Percentiles rank a stretch among this genome's conserved stretches.
These are phyloP conservation scores for Saguinus midas DNA, from an alignment of 2,113 vertebrate species.

Conservation along the genomic window DNA sequence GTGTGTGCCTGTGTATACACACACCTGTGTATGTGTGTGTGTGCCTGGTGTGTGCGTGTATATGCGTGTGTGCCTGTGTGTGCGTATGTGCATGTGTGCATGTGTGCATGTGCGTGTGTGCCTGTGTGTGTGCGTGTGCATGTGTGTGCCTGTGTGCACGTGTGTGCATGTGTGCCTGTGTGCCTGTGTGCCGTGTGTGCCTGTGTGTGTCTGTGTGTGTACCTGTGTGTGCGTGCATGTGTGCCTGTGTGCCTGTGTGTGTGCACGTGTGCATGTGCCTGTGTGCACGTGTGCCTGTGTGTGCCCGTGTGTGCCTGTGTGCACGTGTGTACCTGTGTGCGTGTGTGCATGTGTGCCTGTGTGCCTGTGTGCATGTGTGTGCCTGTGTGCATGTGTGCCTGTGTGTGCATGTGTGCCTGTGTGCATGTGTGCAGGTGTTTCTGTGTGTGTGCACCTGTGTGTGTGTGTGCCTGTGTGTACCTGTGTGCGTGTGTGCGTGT, in stretches of 20 bases:
- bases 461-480: rapidly evolving
- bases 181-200: too few relatives aligned
- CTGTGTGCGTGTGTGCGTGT: rapidly evolving
- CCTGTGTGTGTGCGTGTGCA: rapidly evolving
- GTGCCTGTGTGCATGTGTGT: rapidly evolving
- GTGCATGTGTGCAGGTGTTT: rapidly evolving
- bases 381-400: too few relatives aligned
- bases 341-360: too few relatives aligned
- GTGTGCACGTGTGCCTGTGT: too few relatives aligned
- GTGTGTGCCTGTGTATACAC: not conserved
- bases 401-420: too few relatives aligned
- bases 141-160: not conserved
- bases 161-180: too few relatives aligned
- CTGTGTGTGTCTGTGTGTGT: too few relatives aligned
- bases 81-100: rapidly evolving
- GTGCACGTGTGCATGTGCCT: rapidly evolving
- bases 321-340: too few relatives aligned
- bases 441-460: too few relatives aligned
- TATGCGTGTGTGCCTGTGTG: too few relatives aligned
- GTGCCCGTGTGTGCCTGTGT: too few relatives aligned
- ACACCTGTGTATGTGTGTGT: too few relatives aligned
- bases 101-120: not conserved
- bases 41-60: not conserved
- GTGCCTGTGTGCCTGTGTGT: rapidly evolving
- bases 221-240: rapidly evolving